These are phyloP conservation scores for Eulimnadia texana DNA, from an alignment of 1,140 invertebrate species.

Conservation along the genomic window DNA sequence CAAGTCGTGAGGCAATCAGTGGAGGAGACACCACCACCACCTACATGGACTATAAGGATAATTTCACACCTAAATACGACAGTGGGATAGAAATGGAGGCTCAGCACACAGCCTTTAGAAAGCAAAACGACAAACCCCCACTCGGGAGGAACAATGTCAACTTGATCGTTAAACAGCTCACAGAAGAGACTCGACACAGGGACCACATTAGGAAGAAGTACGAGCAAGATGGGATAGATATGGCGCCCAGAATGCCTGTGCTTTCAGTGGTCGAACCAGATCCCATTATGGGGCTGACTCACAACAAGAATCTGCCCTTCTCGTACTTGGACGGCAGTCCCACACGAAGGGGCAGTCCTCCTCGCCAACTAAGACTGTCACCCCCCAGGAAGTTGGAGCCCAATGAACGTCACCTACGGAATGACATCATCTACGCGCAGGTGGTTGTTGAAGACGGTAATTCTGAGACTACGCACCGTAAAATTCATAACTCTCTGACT, in stretches of 20 bases:
- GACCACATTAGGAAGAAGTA: conserved; percentile 14
- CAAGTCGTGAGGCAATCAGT: background rate
- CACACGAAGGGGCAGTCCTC: background rate
- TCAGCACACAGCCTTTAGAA: conserved; percentile 24
- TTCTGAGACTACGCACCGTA: background rate
- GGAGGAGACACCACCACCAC: background rate
- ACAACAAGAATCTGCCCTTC: conserved; percentile 57
- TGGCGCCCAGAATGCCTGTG: conserved; percentile 34
- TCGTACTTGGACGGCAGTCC: conserved; percentile 40
- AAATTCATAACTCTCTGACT: background rate
- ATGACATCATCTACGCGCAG: background rate
- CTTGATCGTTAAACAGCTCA: conserved; percentile 44
- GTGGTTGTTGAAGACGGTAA: background rate
- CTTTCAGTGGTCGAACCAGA: conserved; percentile 41
- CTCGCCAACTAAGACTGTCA: background rate
- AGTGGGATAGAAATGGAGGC: conserved; percentile 8
- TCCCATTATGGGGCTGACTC: conserved; percentile 34
- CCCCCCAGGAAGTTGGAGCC: background rate
- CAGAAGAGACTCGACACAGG: conserved; percentile 29
- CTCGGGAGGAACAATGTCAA: conserved; percentile 40
- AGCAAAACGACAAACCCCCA: background rate
- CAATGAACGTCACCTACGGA: background rate
- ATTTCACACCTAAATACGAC: conserved; percentile 14
- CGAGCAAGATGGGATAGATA: conserved; percentile 25
- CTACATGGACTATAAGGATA: background rate